These are phyloP conservation scores for Campopleginae sp. DNA, from an alignment of 2,888 invertebrate genomes.

Conservation along the genomic window DNA sequence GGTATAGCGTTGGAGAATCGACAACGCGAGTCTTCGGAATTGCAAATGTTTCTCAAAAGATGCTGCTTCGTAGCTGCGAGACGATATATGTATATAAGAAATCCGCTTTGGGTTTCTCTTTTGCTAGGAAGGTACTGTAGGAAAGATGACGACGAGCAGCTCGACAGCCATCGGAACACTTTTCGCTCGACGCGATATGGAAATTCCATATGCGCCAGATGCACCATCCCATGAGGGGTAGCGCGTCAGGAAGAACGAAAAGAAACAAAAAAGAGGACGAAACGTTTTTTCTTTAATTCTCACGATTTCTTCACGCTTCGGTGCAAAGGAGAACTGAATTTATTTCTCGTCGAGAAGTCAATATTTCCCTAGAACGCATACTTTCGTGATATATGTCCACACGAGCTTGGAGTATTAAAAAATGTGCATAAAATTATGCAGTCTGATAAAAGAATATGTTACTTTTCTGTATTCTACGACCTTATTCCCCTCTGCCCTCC, in stretches of 20 bases:
- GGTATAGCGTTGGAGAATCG: slow-evolving; percentile 40
- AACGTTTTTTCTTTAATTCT: slow-evolving; percentile 63
- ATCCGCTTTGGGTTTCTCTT: slow-evolving; percentile 42
- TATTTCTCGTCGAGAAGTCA: slow-evolving; percentile 11
- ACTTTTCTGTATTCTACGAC: not conserved
- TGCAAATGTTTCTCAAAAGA: slow-evolving; percentile 78
- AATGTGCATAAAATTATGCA: not conserved
- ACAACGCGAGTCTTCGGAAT: slow-evolving; percentile 71
- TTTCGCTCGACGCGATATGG: slow-evolving; percentile 76
- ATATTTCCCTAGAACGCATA: not conserved
- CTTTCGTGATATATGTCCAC: not conserved
- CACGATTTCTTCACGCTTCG: slow-evolving; percentile 66
- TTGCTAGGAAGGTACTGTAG: slow-evolving; percentile 8
- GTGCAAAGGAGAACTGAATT: slow-evolving; percentile 32
- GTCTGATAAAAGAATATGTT: not conserved
- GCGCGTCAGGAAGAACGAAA: slow-evolving; percentile 14
- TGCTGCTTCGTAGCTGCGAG: slow-evolving; percentile 22
- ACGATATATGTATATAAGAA: slow-evolving; percentile 22
- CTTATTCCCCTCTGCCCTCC: too few species aligned
- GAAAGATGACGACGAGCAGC: slow-evolving; percentile 61
- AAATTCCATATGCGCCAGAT: slow-evolving; percentile 79
- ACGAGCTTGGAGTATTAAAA: not conserved
- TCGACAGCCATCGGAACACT: slow-evolving; percentile 70
- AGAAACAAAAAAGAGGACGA: not conserved
- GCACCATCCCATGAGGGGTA: slow-evolving; percentile 61